These are phyloP conservation scores for Salvelinus namaycush DNA, from an alignment of 2,113 vertebrate species.

Conservation along the genomic window DNA sequence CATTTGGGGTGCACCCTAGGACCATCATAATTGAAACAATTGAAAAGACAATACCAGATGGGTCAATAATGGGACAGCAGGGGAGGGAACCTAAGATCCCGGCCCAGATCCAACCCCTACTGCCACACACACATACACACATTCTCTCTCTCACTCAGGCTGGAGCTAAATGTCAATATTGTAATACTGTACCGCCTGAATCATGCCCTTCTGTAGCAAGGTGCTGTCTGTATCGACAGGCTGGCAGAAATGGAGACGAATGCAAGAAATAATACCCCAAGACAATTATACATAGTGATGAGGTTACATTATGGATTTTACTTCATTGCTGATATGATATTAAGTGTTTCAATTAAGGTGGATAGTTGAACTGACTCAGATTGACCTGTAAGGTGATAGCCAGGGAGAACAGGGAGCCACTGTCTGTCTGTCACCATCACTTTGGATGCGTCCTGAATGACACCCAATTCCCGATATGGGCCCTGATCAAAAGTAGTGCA, in stretches of 20 bases:
- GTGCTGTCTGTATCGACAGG: conserved; percentile 68
- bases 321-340: conserved; percentile 1
- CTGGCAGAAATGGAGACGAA: conserved; percentile 49
- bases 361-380: no score
- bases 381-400: background rate
- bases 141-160: conserved; percentile 14
- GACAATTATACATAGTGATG: conserved; percentile 58
- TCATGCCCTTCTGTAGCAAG: background rate
- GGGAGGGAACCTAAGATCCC: conserved; percentile 57
- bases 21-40: conserved; percentile 82
- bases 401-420: background rate
- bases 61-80: conserved; percentile 79
- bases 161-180: conserved; percentile 78
- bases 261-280: conserved; percentile 54
- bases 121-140: no score
- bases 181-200: conserved; percentile 13
- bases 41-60: conserved; percentile 80
- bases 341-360: background rate
- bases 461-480: no score
- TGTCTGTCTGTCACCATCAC: conserved; percentile 29
- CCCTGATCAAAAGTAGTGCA: no score
- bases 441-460: conserved; percentile 40
- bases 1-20: conserved; percentile 55
- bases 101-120: background rate
- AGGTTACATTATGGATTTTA: conserved; percentile 26